Conservation (phyloP, 1,140 invertebrate species). For the Agrypnia vestita region DNA sequence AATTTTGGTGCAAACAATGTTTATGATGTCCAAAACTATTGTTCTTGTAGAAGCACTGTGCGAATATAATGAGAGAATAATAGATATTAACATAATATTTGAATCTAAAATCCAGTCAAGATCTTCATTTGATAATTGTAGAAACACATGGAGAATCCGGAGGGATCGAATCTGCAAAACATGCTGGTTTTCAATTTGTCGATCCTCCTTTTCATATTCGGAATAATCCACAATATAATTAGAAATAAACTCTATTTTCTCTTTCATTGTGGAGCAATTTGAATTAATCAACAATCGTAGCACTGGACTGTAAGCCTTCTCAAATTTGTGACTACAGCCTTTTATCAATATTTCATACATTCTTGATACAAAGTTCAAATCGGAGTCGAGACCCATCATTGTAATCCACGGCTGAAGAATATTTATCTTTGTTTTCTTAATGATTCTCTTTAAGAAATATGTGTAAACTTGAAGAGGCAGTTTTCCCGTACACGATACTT, state of each 20-base stretch:
- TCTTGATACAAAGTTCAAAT: conserved; percentile 39
- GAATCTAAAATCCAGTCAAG: conserved; percentile 67
- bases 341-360: conserved; percentile 54
- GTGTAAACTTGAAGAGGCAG: conserved; percentile 68
- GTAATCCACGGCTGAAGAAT: conserved; percentile 68
- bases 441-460: conserved; percentile 66
- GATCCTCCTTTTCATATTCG: conserved; percentile 8
- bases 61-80: conserved; percentile 70
- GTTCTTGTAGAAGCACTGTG: conserved; percentile 66
- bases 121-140: conserved; percentile 61
- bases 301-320: conserved; percentile 59
- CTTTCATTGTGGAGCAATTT: conserved; percentile 66
- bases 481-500: conserved; percentile 64
- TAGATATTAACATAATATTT: conserved; percentile 67
- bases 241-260: conserved; percentile 72
- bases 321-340: conserved; percentile 50
- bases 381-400: conserved; percentile 55
- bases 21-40: conserved; percentile 66
- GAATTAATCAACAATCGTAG: conserved; percentile 67
- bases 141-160: conserved; percentile 42
- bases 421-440: conserved; percentile 64
- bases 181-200: conserved; percentile 29
- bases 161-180: conserved; percentile 46
- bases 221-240: conserved; percentile 65
- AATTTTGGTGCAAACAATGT: conserved; percentile 62